A percentile compares a stretch with the other conserved stretches of the same genome.
Conservation (phyloP, 2,113 vertebrate species). For the Aegotheles bennettii region DNA sequence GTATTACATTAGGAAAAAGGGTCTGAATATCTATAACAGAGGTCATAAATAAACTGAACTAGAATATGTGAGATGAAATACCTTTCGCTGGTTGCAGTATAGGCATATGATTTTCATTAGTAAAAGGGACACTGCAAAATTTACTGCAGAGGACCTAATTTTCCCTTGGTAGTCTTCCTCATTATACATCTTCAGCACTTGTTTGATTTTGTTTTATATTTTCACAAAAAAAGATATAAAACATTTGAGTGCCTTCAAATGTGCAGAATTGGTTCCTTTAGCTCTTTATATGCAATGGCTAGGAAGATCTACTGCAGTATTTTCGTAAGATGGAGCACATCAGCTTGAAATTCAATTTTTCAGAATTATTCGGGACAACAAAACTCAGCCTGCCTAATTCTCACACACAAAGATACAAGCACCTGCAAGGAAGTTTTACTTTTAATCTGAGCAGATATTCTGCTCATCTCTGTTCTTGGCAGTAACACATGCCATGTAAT, state of each 20-base stretch:
- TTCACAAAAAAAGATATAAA: not conserved
- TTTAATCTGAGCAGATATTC: not conserved
- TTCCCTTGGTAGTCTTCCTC: not conserved
- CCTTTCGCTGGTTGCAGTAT: not conserved
- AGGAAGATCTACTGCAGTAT: not conserved
- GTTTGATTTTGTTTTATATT: not conserved
- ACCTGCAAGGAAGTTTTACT: not conserved
- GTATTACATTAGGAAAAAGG: not conserved
- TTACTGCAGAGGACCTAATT: not conserved
- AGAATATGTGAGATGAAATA: not conserved
- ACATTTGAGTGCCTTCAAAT: not conserved
- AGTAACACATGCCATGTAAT: not conserved
- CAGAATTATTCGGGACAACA: not conserved
- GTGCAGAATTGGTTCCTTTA: not conserved
- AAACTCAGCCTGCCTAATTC: not conserved
- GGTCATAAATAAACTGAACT: constrained; percentile 17
- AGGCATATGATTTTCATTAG: constrained; percentile 29
- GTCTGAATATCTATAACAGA: not conserved
- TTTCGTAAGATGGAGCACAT: too few species aligned
- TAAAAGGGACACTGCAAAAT: not conserved
- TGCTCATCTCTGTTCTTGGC: not conserved
- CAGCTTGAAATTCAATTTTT: not conserved
- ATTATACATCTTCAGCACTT: not conserved
- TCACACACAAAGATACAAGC: not conserved
- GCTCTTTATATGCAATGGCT: not conserved